phyloP scores from a whole-genome alignment of 1,140 invertebrate species.

The Papilio polyxenes region DNA sequence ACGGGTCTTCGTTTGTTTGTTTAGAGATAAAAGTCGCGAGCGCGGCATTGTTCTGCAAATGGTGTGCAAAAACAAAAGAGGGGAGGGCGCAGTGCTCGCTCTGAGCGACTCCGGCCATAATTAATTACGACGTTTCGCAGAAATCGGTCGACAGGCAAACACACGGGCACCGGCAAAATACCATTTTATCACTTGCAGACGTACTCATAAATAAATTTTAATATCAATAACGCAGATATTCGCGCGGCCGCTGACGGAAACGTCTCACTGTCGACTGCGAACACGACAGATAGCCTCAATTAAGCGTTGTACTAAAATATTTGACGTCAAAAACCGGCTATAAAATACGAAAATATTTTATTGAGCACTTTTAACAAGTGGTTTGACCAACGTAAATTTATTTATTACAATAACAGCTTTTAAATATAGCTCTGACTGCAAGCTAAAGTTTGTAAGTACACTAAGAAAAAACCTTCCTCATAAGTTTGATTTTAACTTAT shows the following conservation, averaged over 20 bases:
- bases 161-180: slow-evolving; percentile 53
- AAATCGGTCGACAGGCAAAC: slow-evolving; percentile 64
- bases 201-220: slow-evolving; percentile 66
- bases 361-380: slow-evolving; percentile 8
- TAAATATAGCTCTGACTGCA: neutral
- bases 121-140: slow-evolving; percentile 74
- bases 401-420: neutral
- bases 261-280: slow-evolving; percentile 43
- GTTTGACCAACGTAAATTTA: neutral
- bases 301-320: neutral
- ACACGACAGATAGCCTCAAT: slow-evolving; percentile 24
- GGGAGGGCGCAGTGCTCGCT: slow-evolving; percentile 45
- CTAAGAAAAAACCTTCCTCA: neutral
- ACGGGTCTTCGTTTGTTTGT: slow-evolving; percentile 59
- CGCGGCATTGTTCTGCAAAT: slow-evolving; percentile 72
- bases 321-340: slow-evolving; percentile 12
- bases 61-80: slow-evolving; percentile 70
- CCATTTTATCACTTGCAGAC: slow-evolving; percentile 65
- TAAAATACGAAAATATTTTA: slow-evolving; percentile 26
- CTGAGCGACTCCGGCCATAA: slow-evolving; percentile 63
- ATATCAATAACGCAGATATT: slow-evolving; percentile 59
- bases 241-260: slow-evolving; percentile 52
- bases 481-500: neutral
- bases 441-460: neutral
- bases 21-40: slow-evolving; percentile 68